Evolutionary conservation across 2,797 vertebrate genomes (phyloP), one percentile per base, ranked within the genome.

Genomic region (Sebastes glaucus): DNA sequence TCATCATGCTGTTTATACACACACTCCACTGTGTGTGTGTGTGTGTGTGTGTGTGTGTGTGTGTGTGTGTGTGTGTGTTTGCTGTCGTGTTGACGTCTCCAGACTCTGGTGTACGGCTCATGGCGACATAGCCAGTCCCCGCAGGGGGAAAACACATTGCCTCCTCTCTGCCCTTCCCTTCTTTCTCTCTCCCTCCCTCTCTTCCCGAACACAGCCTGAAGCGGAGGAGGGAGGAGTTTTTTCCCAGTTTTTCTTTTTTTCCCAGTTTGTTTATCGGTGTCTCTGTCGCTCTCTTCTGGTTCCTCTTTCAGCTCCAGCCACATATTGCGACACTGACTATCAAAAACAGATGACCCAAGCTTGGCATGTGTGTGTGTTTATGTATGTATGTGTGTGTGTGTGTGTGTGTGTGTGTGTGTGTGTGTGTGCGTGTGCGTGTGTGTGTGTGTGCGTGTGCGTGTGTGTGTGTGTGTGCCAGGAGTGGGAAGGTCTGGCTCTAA

Each of bases 1-100:
- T 94, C 95, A 94, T 93, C 92, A 93, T 90, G 87, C 81, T 95
- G 93, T 95, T 95, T 95, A 92, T 87, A 68, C 70, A 74, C 38
- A 11, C 64, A 84, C 86, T 30, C 77, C 65, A 11, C 74, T 64
- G 49, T 63, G 74, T 64, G 30, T 77, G 30, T 74, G 42, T 74
- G 32, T 68, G 30, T 76, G 33, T 33, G 10, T 4, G 11, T 11
- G 33, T 35, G 30, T 76, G 27, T 74, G 8, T 9, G 8, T 59
- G 55, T 33, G 32, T 11, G 32, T 4, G 33, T 63, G 70, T 64
- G 27, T 72, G 30, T 74, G 42, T 76, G 32, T 71, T 66, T 78
- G 56, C 33, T 77, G 78, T 80, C 9, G 27, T 71, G 77, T 71
- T 86, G 77, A 88, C 61, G 70, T 92, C 88, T 90, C 87, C 72